These are phyloP conservation scores for Desmodus rotundus DNA, from an alignment of 2,113 vertebrate genomes.

Conservation along the genomic window DNA sequence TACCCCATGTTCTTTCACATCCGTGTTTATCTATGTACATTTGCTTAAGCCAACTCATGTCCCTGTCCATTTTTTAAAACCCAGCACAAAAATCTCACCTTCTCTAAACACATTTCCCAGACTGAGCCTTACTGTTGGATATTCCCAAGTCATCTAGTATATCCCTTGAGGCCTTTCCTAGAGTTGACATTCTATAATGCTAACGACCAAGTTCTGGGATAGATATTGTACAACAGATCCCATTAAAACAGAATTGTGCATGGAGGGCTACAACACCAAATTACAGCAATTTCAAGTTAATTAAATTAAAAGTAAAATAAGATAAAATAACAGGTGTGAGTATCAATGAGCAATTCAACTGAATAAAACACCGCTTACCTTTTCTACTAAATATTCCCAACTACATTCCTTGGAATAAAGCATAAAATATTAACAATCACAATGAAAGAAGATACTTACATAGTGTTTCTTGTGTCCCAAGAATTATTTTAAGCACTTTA, in stretches of 20 bases:
- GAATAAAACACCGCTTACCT: neutral
- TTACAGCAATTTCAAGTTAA: conserved; percentile 18
- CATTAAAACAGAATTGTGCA: neutral
- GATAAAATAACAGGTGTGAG: neutral
- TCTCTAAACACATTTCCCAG: conserved; percentile 16
- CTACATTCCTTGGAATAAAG: conserved; percentile 21
- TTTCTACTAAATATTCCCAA: conserved; percentile 31
- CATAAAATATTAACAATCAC: neutral
- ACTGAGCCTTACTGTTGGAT: neutral
- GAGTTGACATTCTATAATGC: neutral
- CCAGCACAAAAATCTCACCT: neutral
- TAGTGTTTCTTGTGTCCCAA: neutral
- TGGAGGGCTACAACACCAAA: neutral
- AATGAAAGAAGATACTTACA: neutral
- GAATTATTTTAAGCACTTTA: neutral
- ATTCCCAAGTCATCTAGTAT: neutral
- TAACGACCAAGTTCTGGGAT: neutral
- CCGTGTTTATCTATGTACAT: neutral
- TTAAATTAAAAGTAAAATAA: neutral
- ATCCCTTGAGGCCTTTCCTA: neutral
- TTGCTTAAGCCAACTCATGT: neutral
- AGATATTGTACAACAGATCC: neutral
- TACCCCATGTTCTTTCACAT: neutral
- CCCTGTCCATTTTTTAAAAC: neutral
- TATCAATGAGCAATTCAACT: conserved; percentile 13